Evolutionary conservation across 2,888 invertebrate species (phyloP), one percentile per base, ranked within the genome.

Genomic region (Thalpophila matura): DNA sequence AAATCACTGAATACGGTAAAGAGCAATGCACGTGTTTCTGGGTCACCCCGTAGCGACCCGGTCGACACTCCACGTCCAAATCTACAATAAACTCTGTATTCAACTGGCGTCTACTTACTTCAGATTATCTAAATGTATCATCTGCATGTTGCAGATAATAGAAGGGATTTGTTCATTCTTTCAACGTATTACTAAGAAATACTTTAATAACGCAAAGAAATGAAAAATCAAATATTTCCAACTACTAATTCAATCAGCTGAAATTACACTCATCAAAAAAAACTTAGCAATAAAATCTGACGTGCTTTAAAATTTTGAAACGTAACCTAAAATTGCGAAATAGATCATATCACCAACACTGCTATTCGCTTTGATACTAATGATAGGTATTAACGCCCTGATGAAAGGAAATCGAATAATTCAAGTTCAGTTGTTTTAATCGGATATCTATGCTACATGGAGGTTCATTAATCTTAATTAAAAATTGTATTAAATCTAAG

Each of bases 41-140:
- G 90, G 90, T 89, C 87, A 89, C 77, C 74, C 74, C 56, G 53
- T 67, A 76, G 80, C 76, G 79, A 81, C 77, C 74, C 72, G 59
- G 59, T 31, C 54, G 69, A 27, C 63, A 68, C 74, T 77, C 68
- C 59, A 54, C 74, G 58, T 74, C 79, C 73, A 82, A 76, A 68
- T 75, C 60, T 81, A 79, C n/a, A n/a, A n/a, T 74, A 75, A 69
- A 72, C 81, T 73, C 76, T 69, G 64, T 64, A 75, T 79, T 77
- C 68, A 51, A 57, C 53, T 33, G 38, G 56, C 43, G 64, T 61
- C 50, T 42, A 35, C 45, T 45, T 55, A 40, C 7, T 35, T 51
- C 24, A 43, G 29, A 51, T 54, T 62, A 67, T 63, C 62, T 7
- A 59, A 66, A 54, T 38, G 18, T 61, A 40, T 35, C 46, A 68